Evolutionary conservation across 2,113 vertebrate species (phyloP), one percentile per base, ranked within the genome.

Genomic region (Gallinago undulata): DNA sequence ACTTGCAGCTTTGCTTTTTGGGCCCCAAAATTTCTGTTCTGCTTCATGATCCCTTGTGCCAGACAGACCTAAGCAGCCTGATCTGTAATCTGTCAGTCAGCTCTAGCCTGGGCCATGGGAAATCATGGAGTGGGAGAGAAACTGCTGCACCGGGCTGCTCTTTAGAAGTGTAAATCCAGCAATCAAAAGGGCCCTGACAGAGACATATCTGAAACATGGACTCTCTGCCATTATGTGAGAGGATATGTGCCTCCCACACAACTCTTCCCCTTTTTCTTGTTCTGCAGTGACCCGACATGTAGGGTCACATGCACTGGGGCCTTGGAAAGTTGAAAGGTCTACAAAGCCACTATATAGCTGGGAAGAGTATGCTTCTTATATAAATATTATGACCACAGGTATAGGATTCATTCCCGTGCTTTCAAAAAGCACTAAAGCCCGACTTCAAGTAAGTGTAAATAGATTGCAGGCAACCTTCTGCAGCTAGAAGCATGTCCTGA

Each of bases 1-100:
- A 87, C 84, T 97, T 89, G 43, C 94, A 87, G 76, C 91, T 97
- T 95, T 91, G 43, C 73, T 95, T 96, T 93, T 94, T 91, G 91
- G 86, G 56, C 73, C 84, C 37, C 77, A 82, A 84, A 78, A 59
- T 87, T 95, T 91, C 74, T 89, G 51, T 97, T 97, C 93, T 96
- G 94, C 69, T 94, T 91, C 68, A 39, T 43, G 80, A 95, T 94
- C 91, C 23, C 84, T 92, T 78, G 93, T 96, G 95, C 89, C 91
- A 97, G 94, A 90, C 96, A 97, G 90, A 81, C 91, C 93, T 91
- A 80, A 68, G 76, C 83, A 95, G 87, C 39, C 62, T 77, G 72
- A 90, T 87, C 90, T 95, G 73, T 87, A 53, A 85, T 90, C 87
- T 93, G 90, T 90, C 93, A 91, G 84, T 51, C 93, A 95, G 80